phyloP scores from a whole-genome alignment of 1,140 invertebrate genomes.

The Neuroterus valhalla region DNA sequence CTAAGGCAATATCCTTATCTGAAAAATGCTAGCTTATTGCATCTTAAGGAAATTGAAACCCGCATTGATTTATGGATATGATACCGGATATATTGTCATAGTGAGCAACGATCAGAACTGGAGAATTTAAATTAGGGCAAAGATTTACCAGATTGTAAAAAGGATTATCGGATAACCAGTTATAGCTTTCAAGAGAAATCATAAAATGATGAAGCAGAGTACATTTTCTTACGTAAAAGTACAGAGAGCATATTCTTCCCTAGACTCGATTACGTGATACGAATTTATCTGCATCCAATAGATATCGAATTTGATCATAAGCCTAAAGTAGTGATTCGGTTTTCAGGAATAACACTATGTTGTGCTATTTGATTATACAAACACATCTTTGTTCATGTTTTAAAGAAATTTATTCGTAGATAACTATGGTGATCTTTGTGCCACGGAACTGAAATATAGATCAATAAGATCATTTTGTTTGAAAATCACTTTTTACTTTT shows the following conservation, averaged over 20 bases:
- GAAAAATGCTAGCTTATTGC: too few species aligned
- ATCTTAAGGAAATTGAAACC: too few species aligned
- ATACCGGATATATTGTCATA: conserved; percentile 10
- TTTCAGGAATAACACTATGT: background rate
- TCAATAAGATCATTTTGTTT: conserved; percentile 10
- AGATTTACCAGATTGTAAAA: conserved; percentile 23
- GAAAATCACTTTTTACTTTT: conserved; percentile 4
- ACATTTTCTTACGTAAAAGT: conserved; percentile 20
- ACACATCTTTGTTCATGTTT: too few species aligned
- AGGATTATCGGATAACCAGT: conserved; percentile 27
- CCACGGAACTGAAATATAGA: conserved; percentile 14
- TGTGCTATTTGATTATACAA: too few species aligned
- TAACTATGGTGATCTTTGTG: background rate
- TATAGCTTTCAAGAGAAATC: conserved; percentile 25
- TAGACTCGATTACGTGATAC: background rate
- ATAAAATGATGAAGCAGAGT: conserved; percentile 23
- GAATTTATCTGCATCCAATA: background rate
- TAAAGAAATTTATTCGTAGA: background rate
- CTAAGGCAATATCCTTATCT: too few species aligned
- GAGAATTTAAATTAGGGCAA: conserved; percentile 12
- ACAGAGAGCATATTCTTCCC: conserved; percentile 5
- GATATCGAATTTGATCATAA: background rate
- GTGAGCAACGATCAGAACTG: conserved; percentile 27
- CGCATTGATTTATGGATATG: background rate
- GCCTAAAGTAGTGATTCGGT: background rate